Evolutionary conservation across 2,888 invertebrate genomes (phyloP).

Genomic region (Ennomos quercinarius): DNA sequence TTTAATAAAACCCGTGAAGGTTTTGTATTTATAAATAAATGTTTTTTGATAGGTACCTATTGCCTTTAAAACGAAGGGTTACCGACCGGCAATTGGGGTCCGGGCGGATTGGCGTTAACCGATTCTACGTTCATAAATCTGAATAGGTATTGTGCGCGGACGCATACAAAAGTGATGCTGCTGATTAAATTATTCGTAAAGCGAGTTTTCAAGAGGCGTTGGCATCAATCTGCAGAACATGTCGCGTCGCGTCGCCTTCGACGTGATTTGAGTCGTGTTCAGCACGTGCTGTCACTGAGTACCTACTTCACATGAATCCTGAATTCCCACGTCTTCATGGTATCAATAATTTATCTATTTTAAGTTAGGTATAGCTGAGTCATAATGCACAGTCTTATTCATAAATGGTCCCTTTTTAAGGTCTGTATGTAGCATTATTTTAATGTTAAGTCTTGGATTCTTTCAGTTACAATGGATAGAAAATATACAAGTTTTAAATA

Average conservation of each 20-base stretch:
- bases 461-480: too few relatives aligned
- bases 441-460: too few relatives aligned
- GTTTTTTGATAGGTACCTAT: constrained; percentile 41
- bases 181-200: constrained; percentile 66
- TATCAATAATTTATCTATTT: too few relatives aligned
- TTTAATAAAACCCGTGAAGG: constrained; percentile 40
- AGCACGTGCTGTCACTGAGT: constrained; percentile 40
- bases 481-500: too few relatives aligned
- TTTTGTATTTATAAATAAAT: constrained; percentile 29
- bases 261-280: constrained; percentile 24
- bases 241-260: constrained; percentile 40
- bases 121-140: constrained; percentile 72
- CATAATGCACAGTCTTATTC: too few relatives aligned
- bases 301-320: too few relatives aligned
- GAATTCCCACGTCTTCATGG: too few relatives aligned
- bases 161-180: constrained; percentile 71
- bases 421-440: too few relatives aligned
- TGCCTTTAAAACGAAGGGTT: constrained; percentile 60
- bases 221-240: constrained; percentile 64
- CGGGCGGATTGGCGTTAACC: constrained; percentile 64
- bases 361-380: too few relatives aligned
- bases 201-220: constrained; percentile 66
- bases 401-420: too few relatives aligned
- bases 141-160: constrained; percentile 76
- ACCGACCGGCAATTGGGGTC: constrained; percentile 63